phyloP scores from a whole-genome alignment of 1,140 invertebrate species.

The Neodiprion fabricii region DNA sequence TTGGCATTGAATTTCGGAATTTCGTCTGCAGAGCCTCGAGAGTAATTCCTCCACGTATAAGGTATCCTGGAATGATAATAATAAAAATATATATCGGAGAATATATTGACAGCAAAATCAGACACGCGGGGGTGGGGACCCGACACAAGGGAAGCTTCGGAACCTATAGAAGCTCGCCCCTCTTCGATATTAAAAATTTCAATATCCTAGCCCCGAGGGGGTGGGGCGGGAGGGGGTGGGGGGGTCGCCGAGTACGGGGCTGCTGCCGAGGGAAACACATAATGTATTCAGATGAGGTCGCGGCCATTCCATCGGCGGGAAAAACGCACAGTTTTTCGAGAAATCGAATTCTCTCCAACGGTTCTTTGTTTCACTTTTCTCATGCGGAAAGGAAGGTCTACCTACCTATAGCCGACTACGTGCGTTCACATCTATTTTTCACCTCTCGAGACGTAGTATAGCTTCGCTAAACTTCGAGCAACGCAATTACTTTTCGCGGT shows the following conservation, averaged over 20 bases:
- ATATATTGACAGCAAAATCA: slow-evolving; percentile 45
- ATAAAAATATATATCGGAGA: slow-evolving; percentile 11
- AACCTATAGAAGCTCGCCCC: slow-evolving; percentile 48
- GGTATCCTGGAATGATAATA: slow-evolving; percentile 5
- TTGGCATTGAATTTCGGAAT: slow-evolving; percentile 5
- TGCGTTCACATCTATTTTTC: slow-evolving; percentile 48
- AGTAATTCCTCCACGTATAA: no score
- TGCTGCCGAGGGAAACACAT: slow-evolving; percentile 55
- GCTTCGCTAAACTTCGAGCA: slow-evolving; percentile 14
- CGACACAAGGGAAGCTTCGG: slow-evolving; percentile 42
- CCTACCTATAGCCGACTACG: slow-evolving; percentile 33
- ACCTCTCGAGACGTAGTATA: slow-evolving; percentile 35
- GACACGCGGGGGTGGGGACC: slow-evolving; percentile 39
- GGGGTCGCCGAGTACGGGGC: not conserved
- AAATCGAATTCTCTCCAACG: slow-evolving; percentile 54
- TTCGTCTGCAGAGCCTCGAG: not conserved
- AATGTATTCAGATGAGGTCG: slow-evolving; percentile 64
- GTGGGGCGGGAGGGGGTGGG: not conserved
- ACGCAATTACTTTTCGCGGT: no score
- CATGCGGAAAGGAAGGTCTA: slow-evolving; percentile 23
- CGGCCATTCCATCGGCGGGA: slow-evolving; percentile 63
- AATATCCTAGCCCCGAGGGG: slow-evolving; percentile 62
- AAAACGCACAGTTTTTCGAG: slow-evolving; percentile 63
- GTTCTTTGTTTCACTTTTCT: not conserved
- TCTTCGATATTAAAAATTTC: slow-evolving; percentile 64